Conservation (phyloP, 2,797 vertebrate genomes). For the Ptychadena robeensis region DNA sequence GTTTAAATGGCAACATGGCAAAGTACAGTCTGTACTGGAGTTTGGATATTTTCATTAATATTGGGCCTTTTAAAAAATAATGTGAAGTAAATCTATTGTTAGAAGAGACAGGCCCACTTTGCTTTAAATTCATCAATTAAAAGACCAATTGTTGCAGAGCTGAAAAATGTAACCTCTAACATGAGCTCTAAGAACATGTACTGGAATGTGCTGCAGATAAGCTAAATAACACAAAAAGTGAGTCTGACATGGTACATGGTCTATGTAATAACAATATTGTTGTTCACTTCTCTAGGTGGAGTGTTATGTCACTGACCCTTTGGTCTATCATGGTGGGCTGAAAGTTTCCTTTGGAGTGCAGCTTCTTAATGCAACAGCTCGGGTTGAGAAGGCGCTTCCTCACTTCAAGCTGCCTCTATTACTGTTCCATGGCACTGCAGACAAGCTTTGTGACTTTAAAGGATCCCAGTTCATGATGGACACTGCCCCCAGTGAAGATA, state of each 20-base stretch:
- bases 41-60: no score
- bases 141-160: no score
- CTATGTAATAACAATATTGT: not conserved
- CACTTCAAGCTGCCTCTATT: slow-evolving; percentile 87
- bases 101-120: no score
- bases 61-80: no score
- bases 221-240: not conserved
- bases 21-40: no score
- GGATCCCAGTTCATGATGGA: slow-evolving; percentile 90
- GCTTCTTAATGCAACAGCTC: slow-evolving; percentile 82
- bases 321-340: slow-evolving; percentile 86
- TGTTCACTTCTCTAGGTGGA: slow-evolving; percentile 79
- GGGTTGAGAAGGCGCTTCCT: slow-evolving; percentile 85
- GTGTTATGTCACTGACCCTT: slow-evolving; percentile 82
- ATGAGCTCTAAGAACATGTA: no score
- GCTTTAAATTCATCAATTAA: no score
- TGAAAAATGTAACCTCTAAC: no score
- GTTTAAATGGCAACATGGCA: no score
- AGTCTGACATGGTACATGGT: not conserved
- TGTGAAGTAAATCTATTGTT: no score
- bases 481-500: slow-evolving; percentile 86
- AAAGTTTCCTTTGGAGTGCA: slow-evolving; percentile 89
- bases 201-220: no score
- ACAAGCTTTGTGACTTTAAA: slow-evolving; percentile 90
- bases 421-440: slow-evolving; percentile 88